Percentiles rank a stretch among this genome's conserved stretches.
Evolutionary conservation across 2,113 vertebrate species (phyloP).

Genomic region (Carollia perspicillata): DNA sequence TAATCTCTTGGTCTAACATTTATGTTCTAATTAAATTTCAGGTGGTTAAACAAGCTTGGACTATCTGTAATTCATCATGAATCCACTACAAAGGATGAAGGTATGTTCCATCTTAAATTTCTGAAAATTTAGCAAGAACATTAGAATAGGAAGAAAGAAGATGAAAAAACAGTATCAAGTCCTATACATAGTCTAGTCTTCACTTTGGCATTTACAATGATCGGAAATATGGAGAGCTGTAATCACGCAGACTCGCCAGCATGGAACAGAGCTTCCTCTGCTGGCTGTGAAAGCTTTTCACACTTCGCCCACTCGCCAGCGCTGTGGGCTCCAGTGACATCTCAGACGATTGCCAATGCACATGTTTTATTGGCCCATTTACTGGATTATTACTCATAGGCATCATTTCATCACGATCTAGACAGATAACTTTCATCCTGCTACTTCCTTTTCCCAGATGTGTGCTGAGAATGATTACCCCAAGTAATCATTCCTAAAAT

Average conservation of each 20-base stretch:
- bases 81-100: constrained; percentile 80
- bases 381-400: constrained; percentile 46
- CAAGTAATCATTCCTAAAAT: too few species aligned
- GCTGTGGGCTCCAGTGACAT: constrained; percentile 38
- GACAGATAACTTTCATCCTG: constrained; percentile 32
- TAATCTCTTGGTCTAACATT: not conserved
- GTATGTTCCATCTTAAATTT: constrained; percentile 73
- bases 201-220: constrained; percentile 52
- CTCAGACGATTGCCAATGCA: constrained; percentile 16
- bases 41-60: constrained; percentile 96
- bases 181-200: constrained; percentile 30
- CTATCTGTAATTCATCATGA: constrained; percentile 88
- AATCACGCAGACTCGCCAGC: not conserved
- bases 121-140: not conserved
- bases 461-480: not conserved
- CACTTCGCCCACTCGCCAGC: constrained; percentile 59
- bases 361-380: constrained; percentile 44
- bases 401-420: not conserved
- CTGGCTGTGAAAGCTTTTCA: constrained; percentile 44
- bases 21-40: constrained; percentile 75
- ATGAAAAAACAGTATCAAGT: not conserved
- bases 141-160: not conserved
- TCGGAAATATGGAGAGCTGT: constrained; percentile 30
- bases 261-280: not conserved
- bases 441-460: constrained; percentile 54